These are phyloP conservation scores for Camptogramma bilineatum DNA, from an alignment of 2,888 invertebrate genomes.

Conservation along the genomic window DNA sequence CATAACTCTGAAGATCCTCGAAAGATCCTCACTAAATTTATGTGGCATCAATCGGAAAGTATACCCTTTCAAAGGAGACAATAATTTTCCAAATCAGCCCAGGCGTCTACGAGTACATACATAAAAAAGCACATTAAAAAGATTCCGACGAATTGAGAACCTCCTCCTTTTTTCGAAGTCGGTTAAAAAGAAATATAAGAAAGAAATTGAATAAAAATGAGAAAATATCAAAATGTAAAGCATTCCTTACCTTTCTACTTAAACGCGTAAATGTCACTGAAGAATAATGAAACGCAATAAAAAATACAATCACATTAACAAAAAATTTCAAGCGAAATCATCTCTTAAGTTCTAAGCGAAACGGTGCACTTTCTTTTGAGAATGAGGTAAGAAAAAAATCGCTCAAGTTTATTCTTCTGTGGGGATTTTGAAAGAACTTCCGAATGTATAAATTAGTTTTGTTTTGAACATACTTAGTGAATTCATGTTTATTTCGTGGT, in stretches of 20 bases:
- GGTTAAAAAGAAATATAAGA: not conserved
- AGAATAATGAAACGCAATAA: slow-evolving; percentile 61
- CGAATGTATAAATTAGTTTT: slow-evolving; percentile 31
- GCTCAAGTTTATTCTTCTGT: slow-evolving; percentile 25
- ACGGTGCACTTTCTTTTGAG: slow-evolving; percentile 23
- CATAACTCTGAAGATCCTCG: too few relatives aligned
- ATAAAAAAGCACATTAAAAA: too few relatives aligned
- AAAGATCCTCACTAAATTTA: too few relatives aligned
- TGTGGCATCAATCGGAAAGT: too few relatives aligned
- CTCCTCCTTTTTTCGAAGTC: too few relatives aligned
- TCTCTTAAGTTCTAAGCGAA: slow-evolving; percentile 27
- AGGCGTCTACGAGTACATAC: too few relatives aligned
- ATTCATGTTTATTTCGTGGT: slow-evolving; percentile 6
- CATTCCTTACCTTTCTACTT: slow-evolving; percentile 36
- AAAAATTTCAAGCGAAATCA: slow-evolving; percentile 18
- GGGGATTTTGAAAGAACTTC: slow-evolving; percentile 28
- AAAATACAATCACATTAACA: slow-evolving; percentile 59
- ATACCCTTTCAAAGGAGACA: too few relatives aligned
- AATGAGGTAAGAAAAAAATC: slow-evolving; percentile 24
- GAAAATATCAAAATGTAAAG: slow-evolving; percentile 31
- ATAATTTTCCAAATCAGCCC: too few relatives aligned
- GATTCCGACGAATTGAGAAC: too few relatives aligned
- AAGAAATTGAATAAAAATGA: slow-evolving; percentile 15
- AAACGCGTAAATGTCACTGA: slow-evolving; percentile 50
- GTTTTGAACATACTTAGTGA: slow-evolving; percentile 18